Conservation (phyloP, 2,888 invertebrate species). For the Trichopria drosophilae region DNA sequence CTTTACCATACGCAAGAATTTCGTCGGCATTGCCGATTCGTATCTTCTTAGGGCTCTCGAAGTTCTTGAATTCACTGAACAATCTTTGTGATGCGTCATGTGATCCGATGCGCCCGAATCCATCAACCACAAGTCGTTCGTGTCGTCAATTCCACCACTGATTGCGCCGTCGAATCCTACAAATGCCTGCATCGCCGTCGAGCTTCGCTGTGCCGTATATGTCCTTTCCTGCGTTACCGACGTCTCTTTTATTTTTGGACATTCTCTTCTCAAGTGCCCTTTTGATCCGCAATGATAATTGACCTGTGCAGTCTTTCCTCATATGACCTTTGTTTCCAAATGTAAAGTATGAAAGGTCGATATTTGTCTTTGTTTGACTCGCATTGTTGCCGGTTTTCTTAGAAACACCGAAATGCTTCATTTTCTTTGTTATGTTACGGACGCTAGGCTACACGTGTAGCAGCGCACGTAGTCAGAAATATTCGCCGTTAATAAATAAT, state of each 20-base stretch:
- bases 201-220: conserved; percentile 12
- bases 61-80: conserved; percentile 20
- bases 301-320: conserved; percentile 27
- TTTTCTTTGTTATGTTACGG: too few relatives aligned
- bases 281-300: too few relatives aligned
- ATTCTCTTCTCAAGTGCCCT: conserved; percentile 1
- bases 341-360: conserved; percentile 3
- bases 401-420: too few relatives aligned
- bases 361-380: background rate
- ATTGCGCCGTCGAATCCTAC: background rate
- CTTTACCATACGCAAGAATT: too few relatives aligned
- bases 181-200: background rate
- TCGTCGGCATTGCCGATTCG: conserved; percentile 20
- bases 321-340: conserved; percentile 26
- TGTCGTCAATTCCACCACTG: too few relatives aligned
- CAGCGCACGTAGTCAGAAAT: too few relatives aligned
- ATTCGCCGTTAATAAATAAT: too few relatives aligned
- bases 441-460: too few relatives aligned
- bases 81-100: conserved; percentile 24
- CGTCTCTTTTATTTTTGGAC: background rate
- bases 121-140: background rate
- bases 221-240: background rate
- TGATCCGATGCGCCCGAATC: conserved; percentile 6
- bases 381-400: background rate
- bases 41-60: conserved; percentile 12